phyloP scores from a whole-genome alignment of 2,113 vertebrate species.

The Clarias macrocephalus region DNA sequence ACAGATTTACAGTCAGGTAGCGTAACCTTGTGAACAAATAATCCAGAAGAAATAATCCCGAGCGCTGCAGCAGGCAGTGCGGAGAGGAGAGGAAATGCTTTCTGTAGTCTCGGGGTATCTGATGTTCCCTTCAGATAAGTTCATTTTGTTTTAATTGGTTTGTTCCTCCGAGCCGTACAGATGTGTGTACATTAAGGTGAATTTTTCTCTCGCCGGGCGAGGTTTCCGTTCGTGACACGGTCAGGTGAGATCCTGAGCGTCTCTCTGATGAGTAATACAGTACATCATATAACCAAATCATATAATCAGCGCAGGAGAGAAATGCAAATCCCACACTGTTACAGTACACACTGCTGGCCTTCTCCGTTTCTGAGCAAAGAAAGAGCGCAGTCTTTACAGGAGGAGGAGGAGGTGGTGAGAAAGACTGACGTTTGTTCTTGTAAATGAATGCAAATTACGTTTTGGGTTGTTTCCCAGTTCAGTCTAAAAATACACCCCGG shows the following conservation, averaged over 20 bases:
- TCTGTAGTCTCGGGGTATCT: not conserved
- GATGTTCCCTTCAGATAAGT: not conserved
- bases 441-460: conserved; percentile 32
- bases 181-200: not conserved
- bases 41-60: not conserved
- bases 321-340: not conserved
- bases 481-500: conserved; percentile 17
- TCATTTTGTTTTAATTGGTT: not conserved
- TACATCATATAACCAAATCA: not conserved
- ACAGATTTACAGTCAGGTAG: not conserved
- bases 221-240: not conserved
- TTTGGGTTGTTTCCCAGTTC: conserved; percentile 29
- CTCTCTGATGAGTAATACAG: not conserved
- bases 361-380: not conserved
- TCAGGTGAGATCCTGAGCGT: not conserved
- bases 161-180: not conserved
- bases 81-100: not conserved
- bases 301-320: not conserved
- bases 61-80: not conserved
- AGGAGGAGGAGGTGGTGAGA: not conserved
- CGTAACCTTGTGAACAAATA: not conserved
- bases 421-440: not conserved
- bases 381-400: not conserved
- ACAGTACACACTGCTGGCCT: not conserved
- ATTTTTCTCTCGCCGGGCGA: not conserved